phyloP scores from a whole-genome alignment of 2,797 vertebrate genomes.

The Ibycter americanus region DNA sequence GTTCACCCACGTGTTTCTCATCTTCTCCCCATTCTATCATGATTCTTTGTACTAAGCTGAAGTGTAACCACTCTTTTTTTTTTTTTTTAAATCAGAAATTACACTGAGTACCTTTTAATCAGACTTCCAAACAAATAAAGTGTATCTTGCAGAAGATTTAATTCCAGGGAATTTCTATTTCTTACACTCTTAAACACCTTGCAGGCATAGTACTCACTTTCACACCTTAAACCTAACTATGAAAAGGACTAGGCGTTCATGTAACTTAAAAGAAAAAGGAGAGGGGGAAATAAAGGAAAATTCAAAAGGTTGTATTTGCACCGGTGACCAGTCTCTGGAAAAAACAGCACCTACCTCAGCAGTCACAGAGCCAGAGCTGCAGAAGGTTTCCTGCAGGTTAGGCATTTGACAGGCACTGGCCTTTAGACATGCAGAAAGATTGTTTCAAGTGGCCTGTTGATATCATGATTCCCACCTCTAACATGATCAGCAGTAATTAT shows the following conservation, averaged over 20 bases:
- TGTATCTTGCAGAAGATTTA: not conserved
- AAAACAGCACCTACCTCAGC: not conserved
- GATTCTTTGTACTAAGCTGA: not conserved
- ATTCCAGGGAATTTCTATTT: not conserved
- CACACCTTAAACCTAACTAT: not conserved
- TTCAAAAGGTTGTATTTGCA: not conserved
- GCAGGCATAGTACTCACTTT: not conserved
- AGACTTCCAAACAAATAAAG: not conserved
- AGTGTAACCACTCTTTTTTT: not conserved
- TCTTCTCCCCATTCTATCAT: not conserved
- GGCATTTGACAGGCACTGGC: not conserved
- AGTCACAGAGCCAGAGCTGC: not conserved
- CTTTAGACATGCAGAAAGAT: fast-evolving
- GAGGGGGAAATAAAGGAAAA: not conserved
- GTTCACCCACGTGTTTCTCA: not conserved
- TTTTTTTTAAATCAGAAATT: not conserved
- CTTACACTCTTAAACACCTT: not conserved
- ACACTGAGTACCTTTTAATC: not conserved
- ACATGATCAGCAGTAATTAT: fast-evolving
- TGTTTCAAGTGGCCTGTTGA: not conserved
- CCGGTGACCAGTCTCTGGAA: not conserved
- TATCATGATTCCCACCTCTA: not conserved
- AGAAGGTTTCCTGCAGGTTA: not conserved
- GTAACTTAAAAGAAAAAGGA: not conserved
- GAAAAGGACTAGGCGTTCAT: not conserved